These are phyloP conservation scores for Scatophagus argus DNA, from an alignment of 2,113 vertebrate genomes.

Conservation along the genomic window DNA sequence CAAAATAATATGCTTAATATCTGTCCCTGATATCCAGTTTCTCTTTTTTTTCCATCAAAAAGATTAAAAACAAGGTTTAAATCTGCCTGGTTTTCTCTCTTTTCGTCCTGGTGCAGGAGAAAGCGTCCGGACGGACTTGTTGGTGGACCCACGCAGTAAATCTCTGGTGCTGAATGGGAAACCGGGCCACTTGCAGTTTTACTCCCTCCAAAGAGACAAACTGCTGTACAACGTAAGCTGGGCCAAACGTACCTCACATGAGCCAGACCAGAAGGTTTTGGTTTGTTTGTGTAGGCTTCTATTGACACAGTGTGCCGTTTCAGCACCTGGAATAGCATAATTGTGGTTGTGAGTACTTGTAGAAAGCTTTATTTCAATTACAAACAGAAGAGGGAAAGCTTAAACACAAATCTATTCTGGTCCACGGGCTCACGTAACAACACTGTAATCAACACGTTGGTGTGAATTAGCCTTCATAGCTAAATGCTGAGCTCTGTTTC, in stretches of 20 bases:
- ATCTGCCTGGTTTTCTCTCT: not conserved
- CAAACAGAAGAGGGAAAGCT: not conserved
- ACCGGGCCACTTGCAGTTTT: slow-evolving; percentile 98
- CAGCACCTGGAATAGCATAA: not conserved
- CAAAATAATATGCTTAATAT: too few species aligned
- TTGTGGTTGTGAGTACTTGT: not conserved
- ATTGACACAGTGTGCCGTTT: not conserved
- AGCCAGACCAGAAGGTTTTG: too few species aligned
- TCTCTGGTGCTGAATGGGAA: slow-evolving; percentile 95
- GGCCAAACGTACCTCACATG: too few species aligned
- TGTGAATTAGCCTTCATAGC: not conserved
- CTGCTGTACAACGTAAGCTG: slow-evolving; percentile 95
- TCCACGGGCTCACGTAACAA: not conserved
- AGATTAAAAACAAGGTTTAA: not conserved
- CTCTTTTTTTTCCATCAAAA: not conserved
- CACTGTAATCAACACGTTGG: not conserved
- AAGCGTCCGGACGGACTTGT: slow-evolving; percentile 86
- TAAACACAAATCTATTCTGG: not conserved
- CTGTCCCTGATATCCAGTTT: not conserved
- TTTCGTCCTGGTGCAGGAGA: slow-evolving; percentile 80
- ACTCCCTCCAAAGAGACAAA: slow-evolving; percentile 92
- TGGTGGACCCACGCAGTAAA: slow-evolving; percentile 93
- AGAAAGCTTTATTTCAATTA: not conserved
- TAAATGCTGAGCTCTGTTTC: not conserved
- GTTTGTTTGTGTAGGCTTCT: not conserved